A percentile compares a stretch with the other conserved stretches of the same genome.
These are phyloP conservation scores for Stichodactyla helianthus DNA, from an alignment of 64 coral and sea anemone species.

Conservation along the genomic window DNA sequence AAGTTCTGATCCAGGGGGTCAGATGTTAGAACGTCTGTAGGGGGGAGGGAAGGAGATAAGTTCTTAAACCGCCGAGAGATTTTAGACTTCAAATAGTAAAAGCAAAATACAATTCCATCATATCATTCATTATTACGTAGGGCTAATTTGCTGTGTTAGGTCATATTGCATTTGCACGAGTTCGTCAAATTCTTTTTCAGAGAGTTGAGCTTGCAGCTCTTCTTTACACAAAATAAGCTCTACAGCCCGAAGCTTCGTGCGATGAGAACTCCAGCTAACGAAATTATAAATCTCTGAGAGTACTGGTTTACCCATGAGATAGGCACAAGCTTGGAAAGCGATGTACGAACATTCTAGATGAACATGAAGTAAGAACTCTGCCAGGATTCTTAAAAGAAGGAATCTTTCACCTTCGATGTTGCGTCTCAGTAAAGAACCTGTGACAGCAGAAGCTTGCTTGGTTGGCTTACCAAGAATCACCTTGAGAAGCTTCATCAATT, in stretches of 20 bases:
- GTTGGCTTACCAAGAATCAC: conserved; percentile 75
- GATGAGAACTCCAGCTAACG: conserved; percentile 17
- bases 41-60: no score
- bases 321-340: conserved; percentile 52
- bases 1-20: no score
- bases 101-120: no score
- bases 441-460: conserved; percentile 66
- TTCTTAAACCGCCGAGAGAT: no score
- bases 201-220: conserved; percentile 55
- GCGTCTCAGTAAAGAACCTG: conserved; percentile 34
- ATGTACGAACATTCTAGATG: conserved; percentile 64
- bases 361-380: conserved; percentile 57
- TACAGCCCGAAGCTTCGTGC: conserved; percentile 29
- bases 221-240: conserved; percentile 68
- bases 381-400: conserved; percentile 24
- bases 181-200: conserved; percentile 45
- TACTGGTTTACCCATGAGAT: conserved; percentile 48
- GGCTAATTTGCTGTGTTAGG: not conserved
- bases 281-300: conserved; percentile 53
- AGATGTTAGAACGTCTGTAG: no score
- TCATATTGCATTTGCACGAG: conserved; percentile 32
- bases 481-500: conserved; percentile 74
- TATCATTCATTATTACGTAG: not conserved
- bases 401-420: conserved; percentile 36
- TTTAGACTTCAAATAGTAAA: no score